Evolutionary conservation across 2,797 vertebrate genomes (phyloP), one percentile per base, ranked within the genome.

Genomic region (Chromis chromis): DNA sequence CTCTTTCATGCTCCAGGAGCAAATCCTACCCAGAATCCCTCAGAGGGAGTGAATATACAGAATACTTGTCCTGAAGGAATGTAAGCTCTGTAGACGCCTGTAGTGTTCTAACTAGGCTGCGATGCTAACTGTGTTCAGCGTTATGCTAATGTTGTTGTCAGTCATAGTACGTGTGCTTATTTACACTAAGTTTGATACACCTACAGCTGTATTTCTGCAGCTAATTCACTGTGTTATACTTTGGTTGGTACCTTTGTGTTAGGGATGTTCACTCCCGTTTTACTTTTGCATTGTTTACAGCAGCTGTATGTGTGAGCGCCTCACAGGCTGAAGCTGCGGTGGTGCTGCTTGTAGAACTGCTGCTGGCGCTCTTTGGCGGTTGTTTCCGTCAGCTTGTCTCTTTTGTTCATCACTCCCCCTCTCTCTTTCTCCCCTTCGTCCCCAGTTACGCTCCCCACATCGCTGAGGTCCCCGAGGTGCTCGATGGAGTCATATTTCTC

Each of bases 401-500:
- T 78, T 44, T 62, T 74, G 17, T 81, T 84, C 39, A 59, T 81
- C 77, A 5, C 88, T 25, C 69, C 70, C 53, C 83, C 88, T 25
- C 70, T 72, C 53, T 85, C 90, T 36, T 28, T 84, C 62, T 93
- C 87, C 10, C 61, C 78, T 56, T 93, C 92, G 9, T 94, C 93
- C 44, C 90, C 91, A 0, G 92, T 90, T 3, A 92, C 75, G 19
- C 91, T 92, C 6, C 91, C 89, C 0, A 96, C 95, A 0, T 98
- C 97, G 0, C 96, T 96, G 48, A 95, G 79, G 56, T 96, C 90
- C 0, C 95, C 91, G 39, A 98, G 88, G 81, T 98, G 97, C 83
- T 98, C 97, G 8, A 98, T 89, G 0, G 97, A 98, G 86, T 98
- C 97, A 1, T 96, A 97, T 70, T 98, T 97, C 91, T 97, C 96